phyloP scores from a whole-genome alignment of 2,888 invertebrate genomes.

The Hydrotaea cyrtoneurina region DNA sequence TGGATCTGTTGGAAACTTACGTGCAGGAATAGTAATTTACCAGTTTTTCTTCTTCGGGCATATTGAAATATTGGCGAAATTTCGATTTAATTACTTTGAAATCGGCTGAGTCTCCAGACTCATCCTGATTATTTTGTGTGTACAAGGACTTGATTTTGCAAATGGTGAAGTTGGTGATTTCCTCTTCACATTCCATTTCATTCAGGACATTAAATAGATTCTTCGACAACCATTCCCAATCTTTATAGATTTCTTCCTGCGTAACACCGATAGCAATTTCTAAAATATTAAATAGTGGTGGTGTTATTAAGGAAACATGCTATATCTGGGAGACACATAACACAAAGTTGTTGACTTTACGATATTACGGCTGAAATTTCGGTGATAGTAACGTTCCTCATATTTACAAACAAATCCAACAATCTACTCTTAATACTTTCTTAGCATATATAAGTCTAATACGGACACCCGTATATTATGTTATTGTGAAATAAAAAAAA shows the following conservation, averaged over 20 bases:
- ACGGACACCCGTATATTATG: too few relatives aligned
- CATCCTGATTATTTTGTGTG: constrained; percentile 84
- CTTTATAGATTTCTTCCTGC: constrained; percentile 91
- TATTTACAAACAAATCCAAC: too few relatives aligned
- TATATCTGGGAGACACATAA: too few relatives aligned
- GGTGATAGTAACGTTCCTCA: neutral
- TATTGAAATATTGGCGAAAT: constrained; percentile 93
- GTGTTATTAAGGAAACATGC: too few relatives aligned
- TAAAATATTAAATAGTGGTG: too few relatives aligned
- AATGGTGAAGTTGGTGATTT: constrained; percentile 95
- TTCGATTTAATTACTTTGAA: constrained; percentile 91
- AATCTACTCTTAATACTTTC: too few relatives aligned
- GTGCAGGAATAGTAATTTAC: constrained; percentile 97
- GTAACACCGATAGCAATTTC: constrained; percentile 95
- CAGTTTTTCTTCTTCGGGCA: constrained; percentile 96
- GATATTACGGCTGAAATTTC: too few relatives aligned
- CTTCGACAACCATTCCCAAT: constrained; percentile 97
- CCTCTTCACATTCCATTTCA: constrained; percentile 96
- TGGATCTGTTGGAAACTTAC: constrained; percentile 84
- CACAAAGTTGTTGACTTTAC: too few relatives aligned
- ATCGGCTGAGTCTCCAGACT: constrained; percentile 78
- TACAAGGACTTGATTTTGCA: constrained; percentile 98
- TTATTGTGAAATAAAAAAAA: too few relatives aligned
- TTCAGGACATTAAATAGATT: constrained; percentile 92
- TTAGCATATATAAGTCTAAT: too few relatives aligned